Base-by-base conservation (phyloP, 2,888 invertebrate species). In the Synergus itoensis region DNA sequence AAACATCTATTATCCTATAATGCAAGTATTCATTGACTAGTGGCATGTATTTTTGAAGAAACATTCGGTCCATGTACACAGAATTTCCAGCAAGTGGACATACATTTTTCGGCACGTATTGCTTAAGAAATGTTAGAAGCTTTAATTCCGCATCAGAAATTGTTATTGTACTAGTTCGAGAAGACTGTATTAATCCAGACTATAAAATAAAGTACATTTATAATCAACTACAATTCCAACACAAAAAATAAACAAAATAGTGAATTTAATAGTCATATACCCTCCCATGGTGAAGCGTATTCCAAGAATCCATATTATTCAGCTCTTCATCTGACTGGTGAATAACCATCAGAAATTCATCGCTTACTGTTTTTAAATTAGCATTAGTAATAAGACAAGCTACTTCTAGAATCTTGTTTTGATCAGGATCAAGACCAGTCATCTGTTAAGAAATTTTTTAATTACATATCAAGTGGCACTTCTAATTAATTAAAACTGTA, bases 1-100 rank as follows among this genome's bases (percentile, higher is more conserved):
- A 97, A 2, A 99, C 98, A 93, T 99, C 99, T 83, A 99, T 95
- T 65, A 98, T 96, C 87, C 99, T 94, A 92, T 99, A 98, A 91
- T 99, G 98, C 84, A 99, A 93, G 90, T 98, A 97, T 0, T 94
- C 90, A 89, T 96, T 91, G 8, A 99, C 92, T 64, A 86, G 93
- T 0, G 98, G 98, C 97, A 99, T 97, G 89, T 96, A 95, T 92
- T 96, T 96, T 14, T 92, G 89, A 40, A 99, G 89, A 92, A 99
- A 99, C 77, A 96, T 85, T 83, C 97, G 94, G 91, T 99, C 99
- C 94, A 96, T 95, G 87, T 97, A 96, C 4, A 99, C 94, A 77
- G 96, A 95, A 93, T 97, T 99, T 0, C 99, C 99, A 12, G 96
- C 98, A 73, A 99, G 89, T 0, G 97, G 96, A 88, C 96, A 96